A percentile compares a stretch with the other conserved stretches of the same genome.
Conservation (phyloP, 2,888 invertebrate species). For the Lasioglossum figueresi region DNA sequence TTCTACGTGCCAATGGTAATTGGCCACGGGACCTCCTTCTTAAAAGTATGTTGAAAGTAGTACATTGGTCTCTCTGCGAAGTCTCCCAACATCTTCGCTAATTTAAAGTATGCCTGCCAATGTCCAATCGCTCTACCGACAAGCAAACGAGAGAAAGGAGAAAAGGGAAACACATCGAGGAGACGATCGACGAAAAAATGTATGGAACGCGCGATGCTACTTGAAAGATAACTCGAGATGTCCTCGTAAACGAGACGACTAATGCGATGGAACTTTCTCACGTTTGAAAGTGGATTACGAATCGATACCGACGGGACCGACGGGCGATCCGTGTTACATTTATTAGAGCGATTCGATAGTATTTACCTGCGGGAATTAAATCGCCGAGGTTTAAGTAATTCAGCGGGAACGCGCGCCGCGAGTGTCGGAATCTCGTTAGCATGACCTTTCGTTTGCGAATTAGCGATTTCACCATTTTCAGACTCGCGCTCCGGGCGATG, state of each 20-base stretch:
- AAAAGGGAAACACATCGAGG: neutral
- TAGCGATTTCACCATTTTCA: slow-evolving; percentile 11
- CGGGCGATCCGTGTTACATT: neutral
- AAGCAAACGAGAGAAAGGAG: neutral
- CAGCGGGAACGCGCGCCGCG: slow-evolving; percentile 7
- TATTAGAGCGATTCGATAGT: neutral
- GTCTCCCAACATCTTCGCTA: too few species aligned
- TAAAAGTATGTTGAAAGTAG: too few species aligned
- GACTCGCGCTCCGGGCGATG: neutral
- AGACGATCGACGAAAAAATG: neutral
- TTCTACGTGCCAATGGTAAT: too few species aligned
- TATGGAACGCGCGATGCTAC: neutral
- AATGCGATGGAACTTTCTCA: neutral
- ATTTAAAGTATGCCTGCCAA: too few species aligned
- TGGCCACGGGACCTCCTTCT: too few species aligned
- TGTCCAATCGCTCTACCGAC: neutral
- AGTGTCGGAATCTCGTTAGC: neutral
- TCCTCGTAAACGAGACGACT: neutral
- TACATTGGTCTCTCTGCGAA: too few species aligned
- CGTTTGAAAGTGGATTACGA: neutral
- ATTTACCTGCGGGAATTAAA: neutral
- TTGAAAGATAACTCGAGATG: neutral
- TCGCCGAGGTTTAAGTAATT: slow-evolving; percentile 3
- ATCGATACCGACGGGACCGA: neutral
- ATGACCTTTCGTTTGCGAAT: slow-evolving; percentile 16